phyloP scores from a whole-genome alignment of 2,113 vertebrate genomes.

The Sorex fumeus region DNA sequence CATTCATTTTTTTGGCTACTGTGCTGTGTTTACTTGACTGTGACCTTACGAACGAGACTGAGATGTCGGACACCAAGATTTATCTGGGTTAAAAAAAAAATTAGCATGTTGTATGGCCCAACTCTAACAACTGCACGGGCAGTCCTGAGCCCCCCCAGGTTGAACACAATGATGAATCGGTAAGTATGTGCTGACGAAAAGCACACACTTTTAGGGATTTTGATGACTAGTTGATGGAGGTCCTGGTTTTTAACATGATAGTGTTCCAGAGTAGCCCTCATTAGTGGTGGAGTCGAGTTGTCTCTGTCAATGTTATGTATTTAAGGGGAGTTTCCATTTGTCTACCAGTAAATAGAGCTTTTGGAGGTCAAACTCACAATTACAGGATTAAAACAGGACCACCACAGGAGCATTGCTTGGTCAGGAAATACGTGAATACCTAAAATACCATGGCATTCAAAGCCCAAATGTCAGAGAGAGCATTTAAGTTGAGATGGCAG shows the following conservation, averaged over 20 bases:
- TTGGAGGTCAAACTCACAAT: slow-evolving; percentile 78
- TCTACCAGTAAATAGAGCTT: slow-evolving; percentile 70
- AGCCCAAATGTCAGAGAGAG: slow-evolving; percentile 77
- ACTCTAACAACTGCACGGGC: neutral
- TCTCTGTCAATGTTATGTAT: slow-evolving; percentile 42
- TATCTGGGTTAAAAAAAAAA: neutral
- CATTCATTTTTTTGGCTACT: neutral
- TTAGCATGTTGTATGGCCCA: neutral
- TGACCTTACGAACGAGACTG: neutral
- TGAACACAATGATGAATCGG: neutral
- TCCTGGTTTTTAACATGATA: neutral
- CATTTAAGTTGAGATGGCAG: neutral
- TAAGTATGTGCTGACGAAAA: neutral
- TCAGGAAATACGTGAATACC: slow-evolving; percentile 54
- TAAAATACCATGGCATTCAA: slow-evolving; percentile 75
- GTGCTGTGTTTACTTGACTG: neutral
- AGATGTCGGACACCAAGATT: neutral
- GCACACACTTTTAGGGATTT: neutral
- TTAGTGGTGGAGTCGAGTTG: neutral
- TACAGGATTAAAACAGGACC: slow-evolving; percentile 58
- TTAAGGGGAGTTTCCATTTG: slow-evolving; percentile 72
- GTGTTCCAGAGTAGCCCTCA: slow-evolving; percentile 1
- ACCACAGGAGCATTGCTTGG: neutral
- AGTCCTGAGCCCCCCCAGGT: neutral
- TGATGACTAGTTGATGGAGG: fast-evolving